phyloP scores from a whole-genome alignment of 2,888 invertebrate genomes.

The Idaea dimidiata region DNA sequence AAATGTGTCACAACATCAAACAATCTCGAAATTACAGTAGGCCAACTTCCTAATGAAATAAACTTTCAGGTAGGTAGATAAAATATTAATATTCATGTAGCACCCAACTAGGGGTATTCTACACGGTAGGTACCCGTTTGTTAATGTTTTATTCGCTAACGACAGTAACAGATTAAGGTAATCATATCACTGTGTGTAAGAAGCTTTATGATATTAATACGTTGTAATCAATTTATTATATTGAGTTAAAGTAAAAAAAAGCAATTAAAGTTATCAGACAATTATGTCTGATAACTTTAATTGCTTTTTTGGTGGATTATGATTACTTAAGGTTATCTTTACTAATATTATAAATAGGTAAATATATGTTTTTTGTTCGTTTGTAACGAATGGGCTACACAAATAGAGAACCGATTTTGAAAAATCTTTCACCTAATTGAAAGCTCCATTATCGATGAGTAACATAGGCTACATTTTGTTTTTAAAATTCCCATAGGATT shows the following conservation, averaged over 20 bases:
- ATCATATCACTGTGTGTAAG: conserved; percentile 74
- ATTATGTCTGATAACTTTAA: conserved; percentile 30
- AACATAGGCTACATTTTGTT: no score
- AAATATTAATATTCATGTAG: conserved; percentile 74
- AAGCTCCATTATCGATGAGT: no score
- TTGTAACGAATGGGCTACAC: no score
- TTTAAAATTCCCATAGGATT: no score
- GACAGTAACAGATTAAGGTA: conserved; percentile 71
- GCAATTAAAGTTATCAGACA: no score
- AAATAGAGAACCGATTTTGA: no score
- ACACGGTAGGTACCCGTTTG: conserved; percentile 54
- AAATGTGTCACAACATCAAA: conserved; percentile 22
- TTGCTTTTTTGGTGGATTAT: conserved; percentile 19
- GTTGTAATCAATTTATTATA: conserved; percentile 63
- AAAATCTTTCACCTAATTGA: no score
- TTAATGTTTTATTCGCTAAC: conserved; percentile 81
- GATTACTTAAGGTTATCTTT: conserved; percentile 18
- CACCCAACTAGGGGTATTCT: conserved; percentile 30
- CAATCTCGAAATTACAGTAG: conserved; percentile 20
- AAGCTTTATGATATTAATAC: conserved; percentile 66
- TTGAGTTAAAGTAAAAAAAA: conserved; percentile 38
- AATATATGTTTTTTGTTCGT: no score
- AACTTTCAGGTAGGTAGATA: conserved; percentile 72
- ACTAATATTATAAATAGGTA: neutral
- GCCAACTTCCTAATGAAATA: conserved; percentile 63